Base-by-base conservation (phyloP, 2,797 vertebrate species). In the Megalops cyprinoides region DNA sequence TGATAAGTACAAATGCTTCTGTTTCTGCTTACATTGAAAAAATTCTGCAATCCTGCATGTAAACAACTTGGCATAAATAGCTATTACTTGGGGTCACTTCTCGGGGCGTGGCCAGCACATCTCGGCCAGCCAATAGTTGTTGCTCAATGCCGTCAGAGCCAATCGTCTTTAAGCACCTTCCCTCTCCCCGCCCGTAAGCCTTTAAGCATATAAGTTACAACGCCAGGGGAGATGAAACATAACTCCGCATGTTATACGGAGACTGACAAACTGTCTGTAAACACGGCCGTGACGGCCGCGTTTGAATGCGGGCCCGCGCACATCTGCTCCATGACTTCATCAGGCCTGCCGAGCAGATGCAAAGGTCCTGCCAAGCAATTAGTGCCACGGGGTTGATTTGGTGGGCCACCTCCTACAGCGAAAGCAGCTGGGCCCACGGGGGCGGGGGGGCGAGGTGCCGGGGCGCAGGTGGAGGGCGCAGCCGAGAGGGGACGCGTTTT, bases 251-350 rank as follows among this genome's bases (percentile, higher is more conserved):
- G 65, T 69, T 20, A 42, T 23, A 37, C 20, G 18, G 65, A 69
- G 15, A 18, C 18, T 42, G 65, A 69, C 37, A 42, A 69, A 69
- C 65, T 6, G 65, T 2, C 65, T 3, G 65, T 23, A 23, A 42
- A 7, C 65, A 3, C 1, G 0, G 65, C 15, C 4, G 34, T 23
- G 65, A 42, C 65, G 65, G 37, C 65, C 65, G 20, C 3, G 15
- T 5, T 37, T 18, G 18, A 69, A 42, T 42, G 10, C n/a, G 62
- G 15, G 31, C 3, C 12, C 62, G 34, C 18, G 18, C 65, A 92
- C 93, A 94, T 94, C 91, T 94, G 93, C 90, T 91, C 81, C 56
- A 88, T 92, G 93, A 93, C 91, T 92, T 92, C 92, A 93, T 79
- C 82, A 86, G 90, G 85, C 93, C 91, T 91, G 92, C 89, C 51